Base-by-base conservation (phyloP, 2,113 vertebrate genomes). In the Bos javanicus region DNA sequence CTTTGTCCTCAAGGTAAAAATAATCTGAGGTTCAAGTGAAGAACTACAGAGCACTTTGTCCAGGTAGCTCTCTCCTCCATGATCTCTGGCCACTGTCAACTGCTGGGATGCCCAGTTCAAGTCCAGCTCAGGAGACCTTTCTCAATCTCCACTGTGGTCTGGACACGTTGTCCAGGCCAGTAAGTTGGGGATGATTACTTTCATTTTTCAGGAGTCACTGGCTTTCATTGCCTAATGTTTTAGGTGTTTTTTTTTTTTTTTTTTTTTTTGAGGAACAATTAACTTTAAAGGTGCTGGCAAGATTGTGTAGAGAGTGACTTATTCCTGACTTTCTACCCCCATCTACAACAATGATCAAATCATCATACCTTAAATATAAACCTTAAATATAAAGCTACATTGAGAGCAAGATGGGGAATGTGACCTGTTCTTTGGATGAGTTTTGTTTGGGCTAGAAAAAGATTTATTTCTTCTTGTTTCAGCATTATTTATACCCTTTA, bases 401-500 rank as follows among this genome's bases (percentile, higher is more conserved):
- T 86, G 83, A 50, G 3, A 87, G 12, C 2, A 13, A 39, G 23
- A 87, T 25, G 6, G 21, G 14, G 60, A 36, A 81, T 67, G 80
- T 94, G 76, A 93, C 89, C 64, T 97, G 39, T 90, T 96, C 59
- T 94, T 97, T 62, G 2, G 74, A 82, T 60, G 50, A 91, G 93
- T 97, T 98, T 98, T 94, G 87, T 98, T 60, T 98, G 95, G 91
- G 54, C 97, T 96, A 95, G 96, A 95, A n/a, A 54, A 36, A 87
- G 43, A 64, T 97, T 97, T 97, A 95, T 98, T 95, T 98, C 94
- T 92, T 97, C 91, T 93, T 89, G 60, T 39, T 48, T 67, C 28
- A n/a, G 48, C 16, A 33, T 96, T 96, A 91, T 97, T 98, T 97
- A 97, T 7, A 67, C 94, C 4, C 87, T 98, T 84, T 97, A 87